phyloP scores from a whole-genome alignment of 35 echinoderm and acorn worm genomes.

The Patiria miniata region DNA sequence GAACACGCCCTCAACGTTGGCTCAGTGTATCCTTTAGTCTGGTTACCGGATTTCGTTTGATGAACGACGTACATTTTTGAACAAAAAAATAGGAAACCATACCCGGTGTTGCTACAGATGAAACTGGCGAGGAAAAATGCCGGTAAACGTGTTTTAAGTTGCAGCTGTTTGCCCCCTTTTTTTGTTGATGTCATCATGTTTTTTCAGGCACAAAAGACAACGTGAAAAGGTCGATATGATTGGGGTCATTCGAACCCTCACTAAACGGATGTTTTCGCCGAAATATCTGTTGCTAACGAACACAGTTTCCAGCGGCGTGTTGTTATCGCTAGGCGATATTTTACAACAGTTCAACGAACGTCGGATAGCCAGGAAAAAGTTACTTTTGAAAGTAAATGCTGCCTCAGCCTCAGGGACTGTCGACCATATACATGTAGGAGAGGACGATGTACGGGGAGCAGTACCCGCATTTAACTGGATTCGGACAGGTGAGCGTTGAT shows the following conservation, averaged over 20 bases:
- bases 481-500: not conserved
- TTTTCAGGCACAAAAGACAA: too few relatives aligned
- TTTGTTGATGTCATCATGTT: too few relatives aligned
- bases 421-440: slow-evolving; percentile 30
- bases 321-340: slow-evolving; percentile 67
- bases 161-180: too few relatives aligned
- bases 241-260: slow-evolving; percentile 43
- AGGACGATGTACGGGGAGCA: not conserved
- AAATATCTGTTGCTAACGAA: slow-evolving; percentile 80
- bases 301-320: slow-evolving; percentile 57
- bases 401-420: not conserved
- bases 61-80: too few relatives aligned
- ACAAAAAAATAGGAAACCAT: too few relatives aligned
- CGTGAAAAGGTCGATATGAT: not conserved
- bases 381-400: not conserved
- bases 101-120: too few relatives aligned
- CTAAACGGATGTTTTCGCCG: slow-evolving; percentile 70
- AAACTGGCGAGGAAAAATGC: too few relatives aligned
- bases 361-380: slow-evolving; percentile 21
- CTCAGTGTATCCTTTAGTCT: too few relatives aligned
- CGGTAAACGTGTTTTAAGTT: too few relatives aligned
- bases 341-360: slow-evolving; percentile 71
- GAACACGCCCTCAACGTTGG: too few relatives aligned
- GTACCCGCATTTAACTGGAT: not conserved
- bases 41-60: too few relatives aligned